A percentile compares a stretch with the other conserved stretches of the same genome.
Conservation (phyloP, 2,797 vertebrate species). For the Mus spretus region DNA sequence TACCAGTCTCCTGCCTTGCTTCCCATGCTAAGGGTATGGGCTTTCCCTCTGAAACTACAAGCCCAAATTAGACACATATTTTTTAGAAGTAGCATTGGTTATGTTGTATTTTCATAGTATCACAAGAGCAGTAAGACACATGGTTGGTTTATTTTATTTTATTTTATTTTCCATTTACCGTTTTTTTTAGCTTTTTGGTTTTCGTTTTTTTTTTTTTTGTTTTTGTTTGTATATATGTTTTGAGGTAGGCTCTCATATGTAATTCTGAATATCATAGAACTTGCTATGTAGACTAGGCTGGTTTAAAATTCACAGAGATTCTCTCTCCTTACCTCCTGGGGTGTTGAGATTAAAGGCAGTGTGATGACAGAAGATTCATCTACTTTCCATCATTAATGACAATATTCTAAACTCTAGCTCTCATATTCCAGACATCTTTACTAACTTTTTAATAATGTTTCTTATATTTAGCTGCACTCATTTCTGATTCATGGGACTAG, state of each 20-base stretch:
- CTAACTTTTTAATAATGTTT: not conserved
- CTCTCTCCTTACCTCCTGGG: not conserved
- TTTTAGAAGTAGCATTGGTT: not conserved
- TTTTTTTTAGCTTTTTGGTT: not conserved
- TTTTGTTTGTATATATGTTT: no score
- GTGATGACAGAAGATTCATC: not conserved
- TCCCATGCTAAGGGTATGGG: not conserved
- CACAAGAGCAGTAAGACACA: not conserved
- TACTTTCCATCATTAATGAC: not conserved
- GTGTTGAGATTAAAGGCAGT: not conserved
- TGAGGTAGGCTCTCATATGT: not conserved
- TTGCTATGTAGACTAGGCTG: not conserved
- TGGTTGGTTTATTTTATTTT: not conserved
- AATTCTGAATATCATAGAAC: not conserved
- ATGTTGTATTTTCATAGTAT: no score
- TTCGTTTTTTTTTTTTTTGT: no score
- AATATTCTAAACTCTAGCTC: not conserved
- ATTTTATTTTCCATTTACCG: not conserved
- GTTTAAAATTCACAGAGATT: not conserved
- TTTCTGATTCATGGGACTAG: not conserved
- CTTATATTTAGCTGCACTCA: not conserved
- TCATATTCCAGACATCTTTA: not conserved
- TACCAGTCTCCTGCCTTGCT: not conserved
- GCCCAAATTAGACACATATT: not conserved
- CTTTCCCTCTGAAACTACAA: no score